Percentiles rank a stretch among this genome's conserved stretches.
Conservation (phyloP, 1,140 invertebrate species). For the Platyura marginata region DNA sequence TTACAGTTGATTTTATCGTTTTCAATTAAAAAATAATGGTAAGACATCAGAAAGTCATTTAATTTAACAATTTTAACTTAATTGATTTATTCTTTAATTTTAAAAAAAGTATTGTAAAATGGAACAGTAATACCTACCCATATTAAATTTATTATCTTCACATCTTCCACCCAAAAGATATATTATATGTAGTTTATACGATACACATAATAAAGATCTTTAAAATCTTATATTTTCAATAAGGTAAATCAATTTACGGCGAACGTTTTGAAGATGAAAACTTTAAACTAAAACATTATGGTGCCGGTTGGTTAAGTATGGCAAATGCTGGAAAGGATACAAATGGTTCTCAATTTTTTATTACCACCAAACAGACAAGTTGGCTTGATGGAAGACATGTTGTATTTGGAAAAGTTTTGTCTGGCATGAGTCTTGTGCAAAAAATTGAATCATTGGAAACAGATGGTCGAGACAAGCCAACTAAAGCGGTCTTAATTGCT, state of each 20-base stretch:
- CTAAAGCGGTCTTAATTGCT: constrained; percentile 59
- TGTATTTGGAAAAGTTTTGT: constrained; percentile 76
- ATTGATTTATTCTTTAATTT: no score
- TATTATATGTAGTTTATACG: no score
- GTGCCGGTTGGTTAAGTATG: constrained; percentile 92
- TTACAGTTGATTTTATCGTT: no score
- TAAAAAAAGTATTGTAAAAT: no score
- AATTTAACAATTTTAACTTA: no score
- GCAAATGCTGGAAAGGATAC: constrained; percentile 93
- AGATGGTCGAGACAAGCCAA: constrained; percentile 55
- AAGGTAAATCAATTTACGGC: constrained; percentile 83
- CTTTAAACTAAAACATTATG: constrained; percentile 94
- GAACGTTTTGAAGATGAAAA: constrained; percentile 90
- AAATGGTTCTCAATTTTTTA: constrained; percentile 98
- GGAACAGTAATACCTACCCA: no score
- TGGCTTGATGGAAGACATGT: constrained; percentile 96
- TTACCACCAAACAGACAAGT: constrained; percentile 74
- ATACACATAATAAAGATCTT: no score
- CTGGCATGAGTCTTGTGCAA: constrained; percentile 52
- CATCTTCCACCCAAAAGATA: no score
- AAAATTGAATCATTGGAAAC: constrained; percentile 66
- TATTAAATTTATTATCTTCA: no score
- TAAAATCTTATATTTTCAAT: constrained; percentile 8
- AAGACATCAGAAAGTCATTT: no score
- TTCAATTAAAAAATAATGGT: no score